Conservation (phyloP, 64 coral and sea anemone genomes). For the Exaiptasia diaphana region DNA sequence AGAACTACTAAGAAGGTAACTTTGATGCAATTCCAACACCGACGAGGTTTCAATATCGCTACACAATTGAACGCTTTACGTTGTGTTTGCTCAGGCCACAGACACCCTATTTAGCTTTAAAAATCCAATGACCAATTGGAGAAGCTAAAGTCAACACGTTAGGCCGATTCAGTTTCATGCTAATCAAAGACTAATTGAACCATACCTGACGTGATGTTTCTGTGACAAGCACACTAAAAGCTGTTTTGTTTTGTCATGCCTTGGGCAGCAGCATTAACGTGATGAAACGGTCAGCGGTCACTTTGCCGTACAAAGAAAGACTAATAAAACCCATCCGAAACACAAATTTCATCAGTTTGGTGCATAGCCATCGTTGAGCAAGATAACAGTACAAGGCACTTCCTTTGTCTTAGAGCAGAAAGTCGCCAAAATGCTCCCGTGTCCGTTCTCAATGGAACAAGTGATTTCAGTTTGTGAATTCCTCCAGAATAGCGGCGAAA, state of each 20-base stretch:
- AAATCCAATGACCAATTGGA: conserved; percentile 86
- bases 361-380: too few relatives aligned
- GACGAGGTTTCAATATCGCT: conserved; percentile 64
- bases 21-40: not conserved
- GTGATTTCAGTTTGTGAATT: conserved; percentile 77
- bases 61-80: conserved; percentile 74
- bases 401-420: too few relatives aligned
- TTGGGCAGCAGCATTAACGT: conserved; percentile 75
- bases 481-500: conserved; percentile 85
- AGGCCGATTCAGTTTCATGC: conserved; percentile 89
- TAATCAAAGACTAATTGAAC: conserved; percentile 89
- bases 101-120: conserved; percentile 68
- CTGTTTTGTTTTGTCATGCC: conserved; percentile 77
- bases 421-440: conserved; percentile 66
- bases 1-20: not conserved
- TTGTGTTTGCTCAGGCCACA: conserved; percentile 90
- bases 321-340: conserved; percentile 12
- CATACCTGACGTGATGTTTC: conserved; percentile 62
- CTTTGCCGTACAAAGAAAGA: conserved; percentile 16
- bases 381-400: not conserved
- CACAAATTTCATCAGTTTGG: not conserved
- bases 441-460: conserved; percentile 78
- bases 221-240: conserved; percentile 93
- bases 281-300: conserved; percentile 52
- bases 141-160: conserved; percentile 84